Conservation (phyloP, 2,797 vertebrate species). For the Gephyroberyx darwinii region DNA sequence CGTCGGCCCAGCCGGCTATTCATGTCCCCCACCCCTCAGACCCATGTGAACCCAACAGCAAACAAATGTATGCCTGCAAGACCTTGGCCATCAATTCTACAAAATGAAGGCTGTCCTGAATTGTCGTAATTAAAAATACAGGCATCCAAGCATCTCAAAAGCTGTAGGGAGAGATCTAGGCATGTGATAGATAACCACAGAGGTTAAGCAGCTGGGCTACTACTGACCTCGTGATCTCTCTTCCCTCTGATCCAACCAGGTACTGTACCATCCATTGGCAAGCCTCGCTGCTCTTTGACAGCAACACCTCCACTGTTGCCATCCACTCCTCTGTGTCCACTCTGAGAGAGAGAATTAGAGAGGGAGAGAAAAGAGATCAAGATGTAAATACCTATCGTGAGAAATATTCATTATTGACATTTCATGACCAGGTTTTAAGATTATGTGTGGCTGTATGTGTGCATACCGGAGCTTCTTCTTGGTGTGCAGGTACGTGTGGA, state of each 20-base stretch:
- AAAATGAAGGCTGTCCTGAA: not conserved
- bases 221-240: conserved; percentile 94
- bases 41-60: not conserved
- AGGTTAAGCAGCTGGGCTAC: not conserved
- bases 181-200: not conserved
- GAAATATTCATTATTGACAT: not conserved
- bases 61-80: not conserved
- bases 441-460: not conserved
- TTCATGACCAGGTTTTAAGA: too few species aligned
- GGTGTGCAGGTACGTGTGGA: conserved; percentile 97
- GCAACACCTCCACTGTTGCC: conserved; percentile 93
- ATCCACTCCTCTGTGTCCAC: conserved; percentile 99
- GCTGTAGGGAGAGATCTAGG: not conserved
- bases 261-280: conserved; percentile 98
- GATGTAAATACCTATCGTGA: not conserved
- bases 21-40: not conserved
- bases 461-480: conserved; percentile 97
- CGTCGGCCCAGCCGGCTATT: not conserved
- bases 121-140: not conserved
- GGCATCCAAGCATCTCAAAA: not conserved
- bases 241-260: conserved; percentile 91
- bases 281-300: conserved; percentile 94
- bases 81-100: too few species aligned
- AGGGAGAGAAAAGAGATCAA: not conserved
- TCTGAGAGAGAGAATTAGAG: conserved; percentile 74